These are phyloP conservation scores for Papilio aristodemus DNA, from an alignment of 1,140 invertebrate genomes.

Conservation along the genomic window DNA sequence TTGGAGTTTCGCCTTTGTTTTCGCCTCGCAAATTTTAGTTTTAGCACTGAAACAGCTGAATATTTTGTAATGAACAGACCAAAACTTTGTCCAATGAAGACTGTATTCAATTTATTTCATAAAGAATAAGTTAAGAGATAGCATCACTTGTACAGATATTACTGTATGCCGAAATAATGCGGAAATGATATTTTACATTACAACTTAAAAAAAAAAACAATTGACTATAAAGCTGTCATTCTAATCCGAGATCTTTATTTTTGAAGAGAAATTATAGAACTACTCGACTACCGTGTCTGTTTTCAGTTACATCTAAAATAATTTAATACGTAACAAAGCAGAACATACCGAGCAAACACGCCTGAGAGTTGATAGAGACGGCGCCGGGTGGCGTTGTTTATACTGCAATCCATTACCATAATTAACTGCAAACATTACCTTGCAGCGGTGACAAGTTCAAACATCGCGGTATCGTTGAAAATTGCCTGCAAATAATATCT, in stretches of 20 bases:
- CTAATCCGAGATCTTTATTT: not conserved
- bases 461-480: conserved; percentile 62
- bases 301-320: conserved; percentile 21
- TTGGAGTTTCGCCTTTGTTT: conserved; percentile 34
- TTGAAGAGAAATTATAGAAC: not conserved
- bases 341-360: conserved; percentile 11
- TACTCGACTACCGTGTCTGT: not conserved
- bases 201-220: not conserved
- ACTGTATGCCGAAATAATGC: too few relatives aligned
- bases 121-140: not conserved
- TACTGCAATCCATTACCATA: conserved; percentile 71
- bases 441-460: conserved; percentile 66
- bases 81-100: conserved; percentile 9
- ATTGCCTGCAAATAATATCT: conserved; percentile 65
- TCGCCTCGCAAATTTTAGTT: conserved; percentile 20
- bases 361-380: conserved; percentile 28
- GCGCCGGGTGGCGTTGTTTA: conserved; percentile 39
- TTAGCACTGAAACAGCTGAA: not conserved
- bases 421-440: conserved; percentile 73
- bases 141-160: not conserved
- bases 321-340: conserved; percentile 18
- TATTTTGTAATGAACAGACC: conserved; percentile 5
- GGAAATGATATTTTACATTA: not conserved
- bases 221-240: not conserved
- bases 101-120: not conserved